These are phyloP conservation scores for Micrasema longulum DNA, from an alignment of 1,140 invertebrate genomes.

Conservation along the genomic window DNA sequence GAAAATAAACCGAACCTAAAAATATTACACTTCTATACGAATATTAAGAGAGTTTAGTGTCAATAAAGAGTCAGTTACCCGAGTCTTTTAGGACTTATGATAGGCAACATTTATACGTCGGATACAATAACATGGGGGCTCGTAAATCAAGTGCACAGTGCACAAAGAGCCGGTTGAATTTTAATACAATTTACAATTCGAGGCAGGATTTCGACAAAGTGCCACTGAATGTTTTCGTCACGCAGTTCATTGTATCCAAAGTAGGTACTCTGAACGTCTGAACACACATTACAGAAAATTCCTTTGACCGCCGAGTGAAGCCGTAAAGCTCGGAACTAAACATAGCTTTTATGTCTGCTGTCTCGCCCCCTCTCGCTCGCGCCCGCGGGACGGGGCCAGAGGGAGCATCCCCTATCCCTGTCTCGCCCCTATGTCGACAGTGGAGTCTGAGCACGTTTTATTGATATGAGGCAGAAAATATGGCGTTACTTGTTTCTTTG, in stretches of 20 bases:
- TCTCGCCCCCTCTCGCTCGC: constrained; percentile 27
- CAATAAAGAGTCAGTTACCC: constrained; percentile 23
- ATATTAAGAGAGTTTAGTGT: constrained; percentile 8
- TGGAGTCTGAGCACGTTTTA: constrained; percentile 38
- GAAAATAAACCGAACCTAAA: constrained; percentile 14
- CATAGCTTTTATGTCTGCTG: constrained; percentile 37
- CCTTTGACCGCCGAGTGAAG: constrained; percentile 36
- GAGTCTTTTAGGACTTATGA: constrained; percentile 2
- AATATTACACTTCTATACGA: background rate
- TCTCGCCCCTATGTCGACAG: constrained; percentile 7
- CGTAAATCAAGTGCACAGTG: too few relatives aligned
- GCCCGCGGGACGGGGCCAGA: background rate
- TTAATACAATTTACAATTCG: too few relatives aligned
- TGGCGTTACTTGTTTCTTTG: constrained; percentile 27
- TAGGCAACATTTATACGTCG: background rate
- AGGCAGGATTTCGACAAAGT: too few relatives aligned
- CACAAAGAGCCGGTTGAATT: too few relatives aligned
- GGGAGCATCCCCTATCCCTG: constrained; percentile 11
- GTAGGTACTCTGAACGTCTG: too few relatives aligned
- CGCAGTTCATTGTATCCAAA: too few relatives aligned
- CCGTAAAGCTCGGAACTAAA: constrained; percentile 37
- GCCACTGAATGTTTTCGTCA: too few relatives aligned
- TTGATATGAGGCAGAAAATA: constrained; percentile 42
- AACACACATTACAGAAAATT: constrained; percentile 35
- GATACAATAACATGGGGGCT: too few relatives aligned